These are phyloP conservation scores for Pterocles gutturalis DNA, from an alignment of 2,113 vertebrate species.

Conservation along the genomic window DNA sequence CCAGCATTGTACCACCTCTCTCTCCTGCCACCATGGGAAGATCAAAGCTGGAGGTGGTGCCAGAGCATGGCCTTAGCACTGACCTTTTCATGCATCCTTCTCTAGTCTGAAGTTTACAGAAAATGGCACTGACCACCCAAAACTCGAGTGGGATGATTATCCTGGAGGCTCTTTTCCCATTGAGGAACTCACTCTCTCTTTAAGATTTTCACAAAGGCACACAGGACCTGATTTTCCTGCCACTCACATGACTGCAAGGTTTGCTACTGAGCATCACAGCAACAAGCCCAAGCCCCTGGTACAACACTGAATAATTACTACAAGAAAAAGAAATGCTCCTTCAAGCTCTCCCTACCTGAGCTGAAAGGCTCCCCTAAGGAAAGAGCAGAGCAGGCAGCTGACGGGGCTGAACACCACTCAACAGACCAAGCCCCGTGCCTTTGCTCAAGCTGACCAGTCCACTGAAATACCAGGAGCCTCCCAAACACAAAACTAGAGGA, in stretches of 20 bases:
- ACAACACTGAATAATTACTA: neutral
- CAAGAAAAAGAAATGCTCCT: neutral
- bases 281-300: neutral
- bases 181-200: neutral
- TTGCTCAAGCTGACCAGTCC: neutral
- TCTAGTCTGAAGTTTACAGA: neutral
- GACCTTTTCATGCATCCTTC: neutral
- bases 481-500: neutral
- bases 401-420: neutral
- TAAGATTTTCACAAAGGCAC: neutral
- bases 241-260: neutral
- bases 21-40: rapidly evolving
- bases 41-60: neutral
- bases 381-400: neutral
- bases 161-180: neutral
- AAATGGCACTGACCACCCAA: neutral
- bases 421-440: neutral
- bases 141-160: neutral
- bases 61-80: rapidly evolving
- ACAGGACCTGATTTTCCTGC: neutral
- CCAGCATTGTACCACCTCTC: neutral
- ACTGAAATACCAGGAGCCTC: neutral
- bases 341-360: neutral
- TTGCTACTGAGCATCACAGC: neutral
- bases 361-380: neutral